Base-by-base conservation (phyloP, 2,113 vertebrate species). In the Catharus bicknelli region DNA sequence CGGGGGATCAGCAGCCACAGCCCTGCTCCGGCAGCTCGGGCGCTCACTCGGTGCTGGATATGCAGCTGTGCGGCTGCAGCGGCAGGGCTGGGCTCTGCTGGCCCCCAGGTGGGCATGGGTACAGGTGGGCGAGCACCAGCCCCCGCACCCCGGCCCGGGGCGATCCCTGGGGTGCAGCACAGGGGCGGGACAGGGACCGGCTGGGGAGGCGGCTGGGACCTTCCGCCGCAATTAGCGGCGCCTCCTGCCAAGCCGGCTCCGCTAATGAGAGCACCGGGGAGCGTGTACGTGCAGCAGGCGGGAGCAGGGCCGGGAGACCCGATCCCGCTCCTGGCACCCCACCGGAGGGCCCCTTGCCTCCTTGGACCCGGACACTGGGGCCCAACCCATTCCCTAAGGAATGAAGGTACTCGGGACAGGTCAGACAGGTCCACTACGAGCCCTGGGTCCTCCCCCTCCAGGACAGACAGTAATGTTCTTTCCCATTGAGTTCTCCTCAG, bases 201-300 rank as follows among this genome's bases (percentile, higher is more conserved):
- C 32, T 2, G 0, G 58, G 67, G 38, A 11, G 19, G 80, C 73
- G 19, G 80, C 80, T 8, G 57, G 72, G 57, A 74, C 61, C 68
- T 83, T 63, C 61, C 26, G 83, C 90, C 67, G 95, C 83, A 58
- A 58, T 77, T 12, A 90, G 75, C 72, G 6, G 32, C 1, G 1
- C 15, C 16, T 66, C 70, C 2, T 1, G 88, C 92, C 88, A 86
- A 95, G 73, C 5, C 76, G 36, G 64, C 86, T 47, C 92, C 5
- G 83, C 77, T 89, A 69, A 93, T 0, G 73, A 90, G 80, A 0
- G 20, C 92, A 53, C 69, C 1, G 5, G 95, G 83, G 86, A 95
- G 54, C 0, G 7, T 0, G 11, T 55, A 73, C 7, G 14, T 85
- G 88, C 29, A 1, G 62, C 53, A 10, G 57, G 73, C 5, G 0